Conservation (phyloP, 2,113 vertebrate genomes). For the Symphodus melops region DNA sequence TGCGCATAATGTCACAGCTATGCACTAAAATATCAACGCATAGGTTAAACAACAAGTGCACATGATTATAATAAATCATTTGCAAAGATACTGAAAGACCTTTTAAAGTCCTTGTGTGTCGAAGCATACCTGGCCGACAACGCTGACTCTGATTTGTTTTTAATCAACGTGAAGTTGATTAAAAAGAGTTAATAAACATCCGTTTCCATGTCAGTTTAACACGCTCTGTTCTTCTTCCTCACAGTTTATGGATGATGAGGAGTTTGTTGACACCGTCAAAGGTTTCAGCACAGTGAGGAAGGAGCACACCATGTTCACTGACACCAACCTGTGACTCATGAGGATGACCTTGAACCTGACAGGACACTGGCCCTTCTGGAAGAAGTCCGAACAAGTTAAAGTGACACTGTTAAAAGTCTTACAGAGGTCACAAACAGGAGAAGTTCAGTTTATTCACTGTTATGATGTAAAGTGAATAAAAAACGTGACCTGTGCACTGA, state of each 20-base stretch:
- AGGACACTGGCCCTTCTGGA: background rate
- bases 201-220: background rate
- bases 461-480: background rate
- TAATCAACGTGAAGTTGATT: no score
- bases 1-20: background rate
- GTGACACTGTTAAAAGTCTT: background rate
- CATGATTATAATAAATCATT: background rate
- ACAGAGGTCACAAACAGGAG: background rate
- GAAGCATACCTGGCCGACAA: no score
- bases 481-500: background rate
- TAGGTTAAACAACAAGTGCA: background rate
- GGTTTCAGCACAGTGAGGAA: slow-evolving; percentile 97
- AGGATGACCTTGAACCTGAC: slow-evolving; percentile 6
- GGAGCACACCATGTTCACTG: slow-evolving; percentile 95
- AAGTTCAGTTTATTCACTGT: background rate
- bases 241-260: slow-evolving; percentile 92
- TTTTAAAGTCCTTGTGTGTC: no score
- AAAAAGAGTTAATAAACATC: background rate
- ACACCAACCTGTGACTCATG: slow-evolving; percentile 89
- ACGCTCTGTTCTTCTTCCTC: background rate
- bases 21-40: background rate
- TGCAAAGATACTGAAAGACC: background rate
- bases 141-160: background rate
- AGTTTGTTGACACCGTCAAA: slow-evolving; percentile 93
- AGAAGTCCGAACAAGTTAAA: background rate